Conservation (phyloP, 2,797 vertebrate genomes). For the Carcharodon carcharias region DNA sequence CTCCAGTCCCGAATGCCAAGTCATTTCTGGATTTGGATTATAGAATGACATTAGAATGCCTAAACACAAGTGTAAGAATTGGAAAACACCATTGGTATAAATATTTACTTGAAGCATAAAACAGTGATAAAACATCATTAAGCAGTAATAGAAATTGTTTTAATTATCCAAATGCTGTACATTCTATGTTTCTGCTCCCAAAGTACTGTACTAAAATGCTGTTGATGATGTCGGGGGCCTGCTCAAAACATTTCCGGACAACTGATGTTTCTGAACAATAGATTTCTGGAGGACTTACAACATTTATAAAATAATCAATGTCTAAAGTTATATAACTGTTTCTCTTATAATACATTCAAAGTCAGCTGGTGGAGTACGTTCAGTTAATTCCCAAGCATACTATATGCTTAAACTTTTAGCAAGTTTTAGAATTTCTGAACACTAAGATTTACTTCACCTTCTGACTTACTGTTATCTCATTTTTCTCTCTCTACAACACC, state of each 20-base stretch:
- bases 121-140: background rate
- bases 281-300: too few relatives aligned
- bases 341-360: background rate
- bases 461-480: background rate
- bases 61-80: background rate
- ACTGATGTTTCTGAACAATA: too few relatives aligned
- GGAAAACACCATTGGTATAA: background rate
- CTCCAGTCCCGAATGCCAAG: background rate
- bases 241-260: background rate
- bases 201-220: background rate
- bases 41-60: background rate
- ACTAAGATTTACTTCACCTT: background rate
- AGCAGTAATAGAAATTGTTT: background rate
- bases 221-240: too few relatives aligned
- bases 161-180: background rate
- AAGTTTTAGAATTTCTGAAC: background rate
- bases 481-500: background rate
- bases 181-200: background rate
- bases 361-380: background rate
- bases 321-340: background rate
- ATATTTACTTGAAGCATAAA: background rate
- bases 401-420: background rate
- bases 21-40: background rate
- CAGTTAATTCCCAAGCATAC: background rate
- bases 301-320: background rate